These are phyloP conservation scores for Biston betularia DNA, from an alignment of 2,888 invertebrate genomes.

Conservation along the genomic window DNA sequence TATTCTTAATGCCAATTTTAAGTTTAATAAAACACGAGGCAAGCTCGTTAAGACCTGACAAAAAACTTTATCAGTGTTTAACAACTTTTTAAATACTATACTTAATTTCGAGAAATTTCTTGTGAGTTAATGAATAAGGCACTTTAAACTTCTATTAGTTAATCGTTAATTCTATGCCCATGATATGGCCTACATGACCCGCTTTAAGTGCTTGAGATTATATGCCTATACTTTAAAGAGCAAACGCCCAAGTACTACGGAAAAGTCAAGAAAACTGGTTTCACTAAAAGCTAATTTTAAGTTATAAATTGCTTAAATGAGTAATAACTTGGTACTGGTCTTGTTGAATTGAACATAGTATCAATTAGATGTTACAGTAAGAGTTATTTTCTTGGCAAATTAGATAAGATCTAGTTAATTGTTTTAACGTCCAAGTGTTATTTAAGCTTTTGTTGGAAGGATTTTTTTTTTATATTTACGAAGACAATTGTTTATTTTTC, in stretches of 20 bases:
- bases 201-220: slow-evolving; percentile 19
- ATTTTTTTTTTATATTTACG: too few species aligned
- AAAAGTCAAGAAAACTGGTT: slow-evolving; percentile 30
- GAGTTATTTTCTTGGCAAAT: background rate
- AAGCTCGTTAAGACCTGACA: too few species aligned
- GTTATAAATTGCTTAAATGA: slow-evolving; percentile 5
- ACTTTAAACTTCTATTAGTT: background rate
- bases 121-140: too few species aligned
- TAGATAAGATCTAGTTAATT: slow-evolving; percentile 1
- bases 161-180: slow-evolving; percentile 2
- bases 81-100: too few species aligned
- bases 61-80: too few species aligned
- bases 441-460: too few species aligned
- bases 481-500: too few species aligned
- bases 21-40: too few species aligned
- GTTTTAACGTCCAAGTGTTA: too few species aligned
- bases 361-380: background rate
- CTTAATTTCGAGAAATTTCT: too few species aligned
- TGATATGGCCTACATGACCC: slow-evolving; percentile 19
- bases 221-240: slow-evolving; percentile 14
- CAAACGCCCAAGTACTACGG: slow-evolving; percentile 6
- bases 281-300: slow-evolving; percentile 11
- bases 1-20: too few species aligned
- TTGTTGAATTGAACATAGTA: background rate
- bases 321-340: slow-evolving; percentile 16